phyloP scores from a whole-genome alignment of 1,140 invertebrate species.

The Odontomachus brunneus region DNA sequence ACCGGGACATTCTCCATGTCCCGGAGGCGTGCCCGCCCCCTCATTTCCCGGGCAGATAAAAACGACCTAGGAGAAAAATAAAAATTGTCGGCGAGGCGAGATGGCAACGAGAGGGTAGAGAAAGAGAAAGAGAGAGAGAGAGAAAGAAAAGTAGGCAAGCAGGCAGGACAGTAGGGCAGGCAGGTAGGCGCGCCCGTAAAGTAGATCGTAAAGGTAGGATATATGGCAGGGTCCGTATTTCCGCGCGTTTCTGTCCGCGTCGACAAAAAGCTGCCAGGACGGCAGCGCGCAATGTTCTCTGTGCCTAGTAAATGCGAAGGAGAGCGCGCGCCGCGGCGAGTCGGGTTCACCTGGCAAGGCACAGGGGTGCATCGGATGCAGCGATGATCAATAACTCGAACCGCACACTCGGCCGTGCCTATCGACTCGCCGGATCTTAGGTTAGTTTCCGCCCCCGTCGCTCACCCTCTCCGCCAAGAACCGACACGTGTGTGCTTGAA shows the following conservation, averaged over 20 bases:
- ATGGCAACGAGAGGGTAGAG: slow-evolving; percentile 24
- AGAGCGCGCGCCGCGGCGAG: slow-evolving; percentile 15
- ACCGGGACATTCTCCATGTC: too few species aligned
- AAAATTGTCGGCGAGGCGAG: slow-evolving; percentile 11
- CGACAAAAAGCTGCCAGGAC: slow-evolving; percentile 31
- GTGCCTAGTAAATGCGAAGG: too few species aligned
- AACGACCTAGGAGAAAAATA: slow-evolving; percentile 32
- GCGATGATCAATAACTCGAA: slow-evolving; percentile 77
- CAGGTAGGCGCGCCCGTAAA: slow-evolving; percentile 23
- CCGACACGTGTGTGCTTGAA: not conserved
- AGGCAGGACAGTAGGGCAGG: too few species aligned
- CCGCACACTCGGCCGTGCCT: slow-evolving; percentile 61
- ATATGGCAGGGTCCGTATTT: slow-evolving; percentile 23
- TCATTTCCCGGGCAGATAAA: slow-evolving; percentile 28
- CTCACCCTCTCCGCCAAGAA: not conserved
- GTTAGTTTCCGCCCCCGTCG: slow-evolving; percentile 50
- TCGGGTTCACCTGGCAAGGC: slow-evolving; percentile 60
- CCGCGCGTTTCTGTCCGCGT: not conserved
- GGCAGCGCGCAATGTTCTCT: slow-evolving; percentile 7
- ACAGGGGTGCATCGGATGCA: slow-evolving; percentile 61
- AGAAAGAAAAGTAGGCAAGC: too few species aligned
- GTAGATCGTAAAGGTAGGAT: slow-evolving; percentile 25
- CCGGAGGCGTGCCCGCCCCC: not conserved
- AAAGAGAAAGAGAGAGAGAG: too few species aligned
- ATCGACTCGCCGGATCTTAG: slow-evolving; percentile 71